Evolutionary conservation across 2,113 vertebrate species (phyloP), one percentile per base, ranked within the genome.

Genomic region (Merops nubicus): DNA sequence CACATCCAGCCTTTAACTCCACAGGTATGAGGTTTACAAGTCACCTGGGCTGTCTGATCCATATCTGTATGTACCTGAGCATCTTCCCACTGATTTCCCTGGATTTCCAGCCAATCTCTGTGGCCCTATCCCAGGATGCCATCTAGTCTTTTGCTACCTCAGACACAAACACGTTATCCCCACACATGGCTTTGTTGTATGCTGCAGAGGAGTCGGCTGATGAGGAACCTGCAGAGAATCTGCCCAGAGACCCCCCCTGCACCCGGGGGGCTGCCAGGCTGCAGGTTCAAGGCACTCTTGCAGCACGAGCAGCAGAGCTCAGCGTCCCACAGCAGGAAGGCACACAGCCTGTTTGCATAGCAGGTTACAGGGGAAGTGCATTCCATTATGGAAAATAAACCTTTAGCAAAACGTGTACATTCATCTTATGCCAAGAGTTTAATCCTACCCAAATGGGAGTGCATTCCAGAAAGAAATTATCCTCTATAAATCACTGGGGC

Each of bases 361-460:
- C 7, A 42, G 38, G n/a, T 76, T 85, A 62, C 8, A 45, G 5
- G 17, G 62, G 62, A 95, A 93, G 76, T 42, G 18, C 51, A 79
- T 51, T 78, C 38, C 10, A 31, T 60, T 48, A 94, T 12, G 79
- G 5, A 34, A 79, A 69, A 80, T 43, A 64, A 25, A 65, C 2
- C 56, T 51, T 93, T 34, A 60, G 26, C 67, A 65, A 83, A 85
- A 83, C 15, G 48, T 1, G 1, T 8, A 56, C 78, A 31, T 90
- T 83, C 62, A 73, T 85, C 88, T 85, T 26, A 38, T 38, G 82
- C 78, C 92, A 94, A 56, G 40, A 93, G 56, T 75, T 89, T 72
- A 93, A 82, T 82, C 82, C 63, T 56, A 88, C 40, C 62, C 75
- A 73, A 94, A 76, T 1, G 0, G 57, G 23, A 31, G 16, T 40